Base-by-base conservation (phyloP, 2,113 vertebrate genomes). In the Oceanodroma tethys region DNA sequence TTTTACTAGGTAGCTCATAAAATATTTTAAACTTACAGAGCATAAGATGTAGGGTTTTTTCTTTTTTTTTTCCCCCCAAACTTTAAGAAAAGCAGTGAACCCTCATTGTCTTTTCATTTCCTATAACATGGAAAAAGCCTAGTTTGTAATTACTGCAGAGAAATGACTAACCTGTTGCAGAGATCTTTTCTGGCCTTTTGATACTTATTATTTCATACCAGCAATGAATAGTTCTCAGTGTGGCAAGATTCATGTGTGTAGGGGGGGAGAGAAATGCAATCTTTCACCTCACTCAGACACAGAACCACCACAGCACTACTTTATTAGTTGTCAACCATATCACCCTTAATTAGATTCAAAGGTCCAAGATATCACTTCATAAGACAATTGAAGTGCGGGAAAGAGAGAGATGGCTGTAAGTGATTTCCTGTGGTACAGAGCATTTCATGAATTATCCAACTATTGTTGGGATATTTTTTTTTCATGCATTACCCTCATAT, bases 31-130 rank as follows among this genome's bases (percentile, higher is more conserved):
- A 75, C 1, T 75, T n/a, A n/a, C 5, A 9, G 9, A 50, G 22
- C 7, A 42, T 19, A 71, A 50, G n/a, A 26, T 9, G 36, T 17
- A 70, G 12, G 4, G 0, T 16, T 43, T 22, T 66, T 55, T 43
- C 7, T 10, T 29, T n/a, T n/a, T 20, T 1, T 2, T 1, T n/a
- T n/a, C n/a, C 10, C 7, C 19, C 4, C 7, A 43, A 4, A 8
- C 9, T 63, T 86, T 48, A 76, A n/a, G 17, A 52, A 88, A 90
- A 68, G 13, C 1, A 2, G 3, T 18, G 48, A 94, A 86, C 38
- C 19, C 27, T 74, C 30, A 43, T 66, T 58, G 48, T 78, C 58
- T 81, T 82, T 53, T 76, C 42, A 87, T 75, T 92, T 90, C 38
- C n/a, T 17, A 10, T 22, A 59, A 52, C 9, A 53, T 12, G 11